phyloP scores from a whole-genome alignment of 2,113 vertebrate species.

The Micromys minutus region DNA sequence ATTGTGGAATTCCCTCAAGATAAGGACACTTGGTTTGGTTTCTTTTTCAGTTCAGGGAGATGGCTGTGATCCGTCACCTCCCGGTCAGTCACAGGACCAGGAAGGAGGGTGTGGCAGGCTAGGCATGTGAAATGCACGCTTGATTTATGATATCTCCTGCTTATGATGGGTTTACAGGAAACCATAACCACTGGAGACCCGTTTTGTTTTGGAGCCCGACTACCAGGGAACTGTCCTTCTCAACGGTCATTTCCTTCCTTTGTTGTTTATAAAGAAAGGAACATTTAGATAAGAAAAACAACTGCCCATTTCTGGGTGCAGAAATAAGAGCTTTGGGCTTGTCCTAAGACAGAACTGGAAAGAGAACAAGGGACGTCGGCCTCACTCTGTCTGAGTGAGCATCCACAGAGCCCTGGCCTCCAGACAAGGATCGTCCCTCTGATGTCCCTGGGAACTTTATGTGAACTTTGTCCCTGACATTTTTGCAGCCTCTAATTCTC shows the following conservation, averaged over 20 bases:
- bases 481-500: neutral
- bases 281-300: neutral
- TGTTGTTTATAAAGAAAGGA: conserved; percentile 19
- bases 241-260: neutral
- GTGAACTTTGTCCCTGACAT: neutral
- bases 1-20: neutral
- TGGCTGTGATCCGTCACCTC: neutral
- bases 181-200: neutral
- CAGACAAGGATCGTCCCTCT: neutral
- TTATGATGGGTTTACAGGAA: neutral
- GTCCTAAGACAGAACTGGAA: neutral
- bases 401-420: neutral
- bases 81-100: neutral
- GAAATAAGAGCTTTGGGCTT: neutral
- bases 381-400: neutral
- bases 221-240: neutral
- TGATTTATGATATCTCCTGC: neutral
- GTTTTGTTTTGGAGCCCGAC: neutral
- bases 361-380: neutral
- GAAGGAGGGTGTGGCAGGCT: neutral
- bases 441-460: neutral
- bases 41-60: neutral
- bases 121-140: neutral
- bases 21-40: neutral
- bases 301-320: neutral